These are phyloP conservation scores for Melanchra persicariae DNA, from an alignment of 2,888 invertebrate species.

Conservation along the genomic window DNA sequence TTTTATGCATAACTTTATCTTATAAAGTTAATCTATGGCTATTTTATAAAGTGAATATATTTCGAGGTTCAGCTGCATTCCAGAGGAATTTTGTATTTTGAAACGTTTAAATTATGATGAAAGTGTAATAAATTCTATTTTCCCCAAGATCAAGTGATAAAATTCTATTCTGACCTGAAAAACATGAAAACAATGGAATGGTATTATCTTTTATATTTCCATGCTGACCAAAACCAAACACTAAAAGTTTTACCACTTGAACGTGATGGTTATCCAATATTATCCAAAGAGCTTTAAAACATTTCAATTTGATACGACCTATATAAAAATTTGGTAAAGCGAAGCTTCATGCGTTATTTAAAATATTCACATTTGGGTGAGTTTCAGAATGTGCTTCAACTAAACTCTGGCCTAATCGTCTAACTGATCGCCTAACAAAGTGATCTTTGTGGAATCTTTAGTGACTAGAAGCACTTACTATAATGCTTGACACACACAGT, in stretches of 20 bases:
- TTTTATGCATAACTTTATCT: constrained; percentile 36
- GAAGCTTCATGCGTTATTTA: neutral
- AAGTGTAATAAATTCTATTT: constrained; percentile 25
- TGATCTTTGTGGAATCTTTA: neutral
- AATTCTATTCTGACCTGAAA: constrained; percentile 28
- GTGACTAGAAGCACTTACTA: constrained; percentile 5
- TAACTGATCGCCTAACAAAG: neutral
- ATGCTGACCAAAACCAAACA: constrained; percentile 10
- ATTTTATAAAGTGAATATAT: constrained; percentile 23
- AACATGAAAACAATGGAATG: constrained; percentile 37
- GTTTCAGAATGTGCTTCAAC: neutral
- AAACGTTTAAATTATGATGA: constrained; percentile 17
- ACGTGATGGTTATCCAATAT: constrained; percentile 1
- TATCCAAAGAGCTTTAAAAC: neutral
- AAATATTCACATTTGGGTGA: neutral
- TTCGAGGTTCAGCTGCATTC: constrained; percentile 12
- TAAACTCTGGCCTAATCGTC: neutral
- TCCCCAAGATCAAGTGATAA: constrained; percentile 17
- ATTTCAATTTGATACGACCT: constrained; percentile 9
- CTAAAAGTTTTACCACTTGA: constrained; percentile 6
- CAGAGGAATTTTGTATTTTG: constrained; percentile 25
- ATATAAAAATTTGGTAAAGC: neutral
- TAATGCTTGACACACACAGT: constrained; percentile 6
- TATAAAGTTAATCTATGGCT: constrained; percentile 10
- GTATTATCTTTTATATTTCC: constrained; percentile 19